phyloP scores from a whole-genome alignment of 1,140 invertebrate species.

The Drosophila baimaii region DNA sequence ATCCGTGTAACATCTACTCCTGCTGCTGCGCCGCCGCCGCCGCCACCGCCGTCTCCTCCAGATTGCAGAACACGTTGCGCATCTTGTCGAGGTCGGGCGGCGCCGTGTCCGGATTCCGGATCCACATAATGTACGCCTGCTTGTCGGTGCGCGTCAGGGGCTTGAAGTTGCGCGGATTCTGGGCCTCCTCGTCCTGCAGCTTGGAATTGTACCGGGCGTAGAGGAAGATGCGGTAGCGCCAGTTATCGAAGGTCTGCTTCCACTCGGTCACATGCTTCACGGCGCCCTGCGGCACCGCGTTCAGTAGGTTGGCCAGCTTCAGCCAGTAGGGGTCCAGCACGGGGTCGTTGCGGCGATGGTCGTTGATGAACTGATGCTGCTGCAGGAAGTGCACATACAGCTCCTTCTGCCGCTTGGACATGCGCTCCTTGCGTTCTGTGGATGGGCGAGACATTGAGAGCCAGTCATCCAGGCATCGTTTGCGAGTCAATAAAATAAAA shows the following conservation, averaged over 20 bases:
- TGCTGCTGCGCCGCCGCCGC: constrained; percentile 59
- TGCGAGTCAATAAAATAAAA: not conserved
- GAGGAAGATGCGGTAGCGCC: constrained; percentile 80
- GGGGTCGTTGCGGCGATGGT: constrained; percentile 77
- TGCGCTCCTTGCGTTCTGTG: constrained; percentile 79
- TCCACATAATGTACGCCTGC: constrained; percentile 80
- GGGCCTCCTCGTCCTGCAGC: constrained; percentile 74
- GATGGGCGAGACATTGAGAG: not conserved
- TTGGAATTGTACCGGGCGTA: constrained; percentile 82
- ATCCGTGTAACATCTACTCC: constrained; percentile 53
- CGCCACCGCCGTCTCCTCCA: constrained; percentile 69
- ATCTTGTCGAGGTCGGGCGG: constrained; percentile 80
- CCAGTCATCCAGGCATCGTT: not conserved
- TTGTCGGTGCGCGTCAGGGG: constrained; percentile 81
- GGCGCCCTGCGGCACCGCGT: constrained; percentile 77
- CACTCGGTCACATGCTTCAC: constrained; percentile 80
- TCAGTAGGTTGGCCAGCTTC: constrained; percentile 75
- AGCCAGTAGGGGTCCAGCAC: constrained; percentile 77
- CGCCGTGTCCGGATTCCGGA: constrained; percentile 80
- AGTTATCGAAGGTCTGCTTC: constrained; percentile 83
- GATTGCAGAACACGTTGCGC: constrained; percentile 79
- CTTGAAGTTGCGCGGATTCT: constrained; percentile 80
- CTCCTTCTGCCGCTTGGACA: constrained; percentile 81
- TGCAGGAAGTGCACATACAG: constrained; percentile 80
- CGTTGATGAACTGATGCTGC: constrained; percentile 78